Conservation (phyloP, 2,113 vertebrate species). For the Calidris pygmaea region DNA sequence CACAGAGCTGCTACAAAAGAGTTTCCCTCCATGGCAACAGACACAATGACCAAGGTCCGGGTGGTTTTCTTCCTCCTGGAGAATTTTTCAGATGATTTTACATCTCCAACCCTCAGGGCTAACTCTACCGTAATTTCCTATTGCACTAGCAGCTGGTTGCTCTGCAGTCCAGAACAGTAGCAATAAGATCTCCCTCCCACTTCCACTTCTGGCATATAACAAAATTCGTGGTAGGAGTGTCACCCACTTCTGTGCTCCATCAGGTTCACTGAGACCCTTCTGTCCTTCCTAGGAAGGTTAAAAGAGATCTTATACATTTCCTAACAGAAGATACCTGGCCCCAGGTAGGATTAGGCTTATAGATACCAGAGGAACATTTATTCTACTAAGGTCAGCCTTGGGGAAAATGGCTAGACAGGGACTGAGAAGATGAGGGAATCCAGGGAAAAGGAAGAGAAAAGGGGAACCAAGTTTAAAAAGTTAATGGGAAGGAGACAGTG, state of each 20-base stretch:
- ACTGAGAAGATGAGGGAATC: neutral
- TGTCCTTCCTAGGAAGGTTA: neutral
- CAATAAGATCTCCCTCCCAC: neutral
- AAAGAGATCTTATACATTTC: neutral
- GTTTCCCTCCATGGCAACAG: slow-evolving; percentile 25
- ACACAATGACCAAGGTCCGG: slow-evolving; percentile 12
- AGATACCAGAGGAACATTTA: neutral
- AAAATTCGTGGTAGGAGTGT: neutral
- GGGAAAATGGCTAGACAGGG: neutral
- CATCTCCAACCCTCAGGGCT: neutral
- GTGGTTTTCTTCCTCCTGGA: slow-evolving; percentile 38
- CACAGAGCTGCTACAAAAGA: neutral
- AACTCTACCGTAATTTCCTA: neutral
- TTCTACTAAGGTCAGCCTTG: neutral
- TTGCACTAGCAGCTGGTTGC: neutral
- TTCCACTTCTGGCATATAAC: neutral
- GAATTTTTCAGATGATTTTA: neutral
- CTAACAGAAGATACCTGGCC: neutral
- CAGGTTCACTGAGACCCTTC: neutral
- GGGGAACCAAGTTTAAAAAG: neutral
- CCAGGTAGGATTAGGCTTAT: neutral
- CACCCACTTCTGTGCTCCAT: neutral
- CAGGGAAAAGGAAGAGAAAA: neutral
- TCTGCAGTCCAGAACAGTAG: neutral
- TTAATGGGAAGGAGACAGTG: neutral